phyloP scores from a whole-genome alignment of 2,888 invertebrate genomes.

The Cynaeus angustus region DNA sequence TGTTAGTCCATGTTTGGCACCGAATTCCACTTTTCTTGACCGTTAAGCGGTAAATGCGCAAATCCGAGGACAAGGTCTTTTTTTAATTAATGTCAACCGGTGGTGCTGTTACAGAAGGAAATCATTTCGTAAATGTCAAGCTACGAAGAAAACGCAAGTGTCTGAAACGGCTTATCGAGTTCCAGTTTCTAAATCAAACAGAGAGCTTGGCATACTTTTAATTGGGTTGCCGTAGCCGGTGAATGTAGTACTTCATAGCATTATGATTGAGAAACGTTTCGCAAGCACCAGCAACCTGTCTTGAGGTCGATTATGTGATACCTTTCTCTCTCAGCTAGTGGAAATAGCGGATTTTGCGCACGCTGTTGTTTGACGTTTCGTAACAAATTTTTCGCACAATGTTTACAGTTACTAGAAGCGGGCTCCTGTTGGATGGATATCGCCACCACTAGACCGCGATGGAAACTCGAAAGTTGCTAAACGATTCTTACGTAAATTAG shows the following conservation, averaged over 20 bases:
- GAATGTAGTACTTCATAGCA: conserved; percentile 40
- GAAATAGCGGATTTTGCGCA: conserved; percentile 33
- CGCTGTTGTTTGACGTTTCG: conserved; percentile 20
- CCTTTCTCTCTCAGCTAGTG: conserved; percentile 57
- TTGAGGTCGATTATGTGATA: conserved; percentile 61
- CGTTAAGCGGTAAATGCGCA: conserved; percentile 12
- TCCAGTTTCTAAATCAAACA: conserved; percentile 28
- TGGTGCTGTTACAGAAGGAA: conserved; percentile 7
- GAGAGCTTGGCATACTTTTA: conserved; percentile 47
- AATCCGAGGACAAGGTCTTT: conserved; percentile 19
- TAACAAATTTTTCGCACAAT: conserved; percentile 20
- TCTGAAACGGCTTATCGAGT: conserved; percentile 10
- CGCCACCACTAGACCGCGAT: background rate
- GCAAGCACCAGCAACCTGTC: conserved; percentile 52
- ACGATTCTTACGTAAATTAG: conserved; percentile 31
- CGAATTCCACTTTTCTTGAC: conserved; percentile 33
- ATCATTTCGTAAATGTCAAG: conserved; percentile 25
- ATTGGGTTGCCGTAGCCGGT: conserved; percentile 46
- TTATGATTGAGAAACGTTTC: conserved; percentile 53
- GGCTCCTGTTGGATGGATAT: conserved; percentile 1
- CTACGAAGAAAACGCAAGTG: conserved; percentile 16
- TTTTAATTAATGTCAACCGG: conserved; percentile 27
- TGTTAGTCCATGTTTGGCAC: conserved; percentile 38
- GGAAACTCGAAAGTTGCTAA: background rate
- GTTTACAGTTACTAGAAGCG: conserved; percentile 4